These are phyloP conservation scores for Daphoenositta chrysoptera DNA, from an alignment of 2,113 vertebrate genomes.

Conservation along the genomic window DNA sequence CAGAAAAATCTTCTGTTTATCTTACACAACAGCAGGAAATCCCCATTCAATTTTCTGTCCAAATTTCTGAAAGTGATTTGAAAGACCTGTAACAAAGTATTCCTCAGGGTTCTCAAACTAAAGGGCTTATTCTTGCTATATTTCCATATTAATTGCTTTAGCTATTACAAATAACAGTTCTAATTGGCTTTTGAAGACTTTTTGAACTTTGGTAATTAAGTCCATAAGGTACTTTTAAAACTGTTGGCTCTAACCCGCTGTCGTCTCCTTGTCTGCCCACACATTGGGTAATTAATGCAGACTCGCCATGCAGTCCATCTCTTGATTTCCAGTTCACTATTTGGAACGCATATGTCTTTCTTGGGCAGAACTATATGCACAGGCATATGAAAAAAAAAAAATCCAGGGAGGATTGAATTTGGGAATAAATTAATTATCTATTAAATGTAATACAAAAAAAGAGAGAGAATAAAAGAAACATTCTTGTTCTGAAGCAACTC, in stretches of 20 bases:
- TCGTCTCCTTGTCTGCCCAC: constrained; percentile 47
- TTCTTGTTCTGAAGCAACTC: background rate
- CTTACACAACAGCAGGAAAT: constrained; percentile 66
- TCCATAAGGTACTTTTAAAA: constrained; percentile 50
- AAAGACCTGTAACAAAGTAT: constrained; percentile 62
- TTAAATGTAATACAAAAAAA: background rate
- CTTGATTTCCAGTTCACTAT: background rate
- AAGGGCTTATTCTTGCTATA: constrained; percentile 37
- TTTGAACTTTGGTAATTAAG: constrained; percentile 63
- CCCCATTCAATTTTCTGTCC: constrained; percentile 49
- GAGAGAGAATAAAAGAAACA: accelerated
- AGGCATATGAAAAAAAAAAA: background rate
- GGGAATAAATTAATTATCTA: background rate
- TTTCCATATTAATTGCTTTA: constrained; percentile 65
- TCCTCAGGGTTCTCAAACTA: constrained; percentile 38
- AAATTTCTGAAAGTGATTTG: constrained; percentile 66
- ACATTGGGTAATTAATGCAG: constrained; percentile 41
- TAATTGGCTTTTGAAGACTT: constrained; percentile 66
- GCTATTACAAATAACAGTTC: constrained; percentile 51
- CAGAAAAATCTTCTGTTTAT: constrained; percentile 63
- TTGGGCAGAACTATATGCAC: background rate
- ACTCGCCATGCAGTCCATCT: constrained; percentile 1
- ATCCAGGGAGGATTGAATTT: background rate
- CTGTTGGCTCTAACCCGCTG: background rate
- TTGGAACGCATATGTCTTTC: background rate